Evolutionary conservation across 2,797 vertebrate species (phyloP).

Genomic region (Phalanger gymnotis): DNA sequence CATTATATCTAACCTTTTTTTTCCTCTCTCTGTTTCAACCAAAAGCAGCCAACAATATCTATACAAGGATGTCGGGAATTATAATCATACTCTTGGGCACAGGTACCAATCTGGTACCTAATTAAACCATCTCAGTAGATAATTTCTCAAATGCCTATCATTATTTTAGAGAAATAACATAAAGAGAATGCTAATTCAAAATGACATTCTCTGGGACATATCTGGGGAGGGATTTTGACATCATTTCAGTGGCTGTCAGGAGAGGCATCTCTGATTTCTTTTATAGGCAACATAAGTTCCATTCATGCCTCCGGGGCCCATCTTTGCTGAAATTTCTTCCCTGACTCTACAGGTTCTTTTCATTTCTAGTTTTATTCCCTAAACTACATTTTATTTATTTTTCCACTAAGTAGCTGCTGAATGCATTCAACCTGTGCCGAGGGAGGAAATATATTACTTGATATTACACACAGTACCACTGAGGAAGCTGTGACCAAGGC

Average conservation of each 20-base stretch:
- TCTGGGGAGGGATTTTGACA: slow-evolving; percentile 59
- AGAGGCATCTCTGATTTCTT: slow-evolving; percentile 52
- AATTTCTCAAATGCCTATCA: slow-evolving; percentile 58
- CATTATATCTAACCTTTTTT: slow-evolving; percentile 16
- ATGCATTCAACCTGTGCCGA: slow-evolving; percentile 35
- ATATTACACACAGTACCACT: not conserved
- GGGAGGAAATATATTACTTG: slow-evolving; percentile 36
- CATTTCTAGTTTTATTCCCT: slow-evolving; percentile 43
- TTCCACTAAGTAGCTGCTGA: slow-evolving; percentile 52
- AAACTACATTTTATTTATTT: not conserved
- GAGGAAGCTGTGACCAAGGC: not conserved
- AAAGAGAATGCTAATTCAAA: slow-evolving; percentile 68
- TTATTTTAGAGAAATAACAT: slow-evolving; percentile 67
- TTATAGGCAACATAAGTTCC: slow-evolving; percentile 40
- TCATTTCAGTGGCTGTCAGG: slow-evolving; percentile 57
- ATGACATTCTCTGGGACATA: slow-evolving; percentile 25
- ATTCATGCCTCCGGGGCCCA: slow-evolving; percentile 20
- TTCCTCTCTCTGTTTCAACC: not conserved
- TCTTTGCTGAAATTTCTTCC: not conserved
- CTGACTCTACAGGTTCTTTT: not conserved
- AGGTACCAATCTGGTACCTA: slow-evolving; percentile 53
- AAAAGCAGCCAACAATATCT: slow-evolving; percentile 46
- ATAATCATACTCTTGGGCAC: slow-evolving; percentile 20
- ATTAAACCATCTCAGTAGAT: slow-evolving; percentile 66
- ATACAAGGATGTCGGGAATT: slow-evolving; percentile 19